phyloP scores from a whole-genome alignment of 2,888 invertebrate species.

The Sphaeridia pumilis region DNA sequence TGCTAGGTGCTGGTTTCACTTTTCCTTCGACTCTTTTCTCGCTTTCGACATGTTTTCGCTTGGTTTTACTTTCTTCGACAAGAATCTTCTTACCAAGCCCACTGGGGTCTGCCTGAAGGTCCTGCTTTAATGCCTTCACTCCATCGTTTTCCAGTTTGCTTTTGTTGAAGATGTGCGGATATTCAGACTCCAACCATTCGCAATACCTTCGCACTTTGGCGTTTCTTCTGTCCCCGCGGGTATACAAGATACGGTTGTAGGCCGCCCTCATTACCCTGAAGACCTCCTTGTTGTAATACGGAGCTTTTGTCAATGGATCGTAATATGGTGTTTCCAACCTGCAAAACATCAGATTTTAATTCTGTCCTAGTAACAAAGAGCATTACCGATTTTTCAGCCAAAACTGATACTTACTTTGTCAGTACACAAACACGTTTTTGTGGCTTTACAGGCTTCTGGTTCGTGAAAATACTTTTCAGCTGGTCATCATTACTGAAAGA shows the following conservation, averaged over 20 bases:
- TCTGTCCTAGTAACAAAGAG: too few relatives aligned
- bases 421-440: constrained; percentile 56
- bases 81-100: constrained; percentile 5
- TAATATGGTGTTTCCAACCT: constrained; percentile 79
- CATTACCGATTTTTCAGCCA: too few relatives aligned
- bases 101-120: constrained; percentile 10
- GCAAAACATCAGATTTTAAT: constrained; percentile 29
- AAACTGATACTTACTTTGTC: constrained; percentile 47
- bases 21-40: neutral
- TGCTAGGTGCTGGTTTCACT: neutral
- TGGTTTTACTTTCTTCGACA: too few relatives aligned
- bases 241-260: constrained; percentile 76
- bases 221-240: constrained; percentile 53
- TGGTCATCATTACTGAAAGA: constrained; percentile 74
- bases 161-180: constrained; percentile 27
- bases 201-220: constrained; percentile 60
- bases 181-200: constrained; percentile 50
- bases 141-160: constrained; percentile 15
- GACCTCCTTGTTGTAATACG: constrained; percentile 78
- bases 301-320: constrained; percentile 86
- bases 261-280: constrained; percentile 81
- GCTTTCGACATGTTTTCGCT: neutral
- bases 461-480: constrained; percentile 57
- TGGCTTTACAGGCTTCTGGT: constrained; percentile 43
- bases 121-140: constrained; percentile 22